Evolutionary conservation across 2,888 invertebrate genomes (phyloP).

Genomic region (Idaea dimidiata): DNA sequence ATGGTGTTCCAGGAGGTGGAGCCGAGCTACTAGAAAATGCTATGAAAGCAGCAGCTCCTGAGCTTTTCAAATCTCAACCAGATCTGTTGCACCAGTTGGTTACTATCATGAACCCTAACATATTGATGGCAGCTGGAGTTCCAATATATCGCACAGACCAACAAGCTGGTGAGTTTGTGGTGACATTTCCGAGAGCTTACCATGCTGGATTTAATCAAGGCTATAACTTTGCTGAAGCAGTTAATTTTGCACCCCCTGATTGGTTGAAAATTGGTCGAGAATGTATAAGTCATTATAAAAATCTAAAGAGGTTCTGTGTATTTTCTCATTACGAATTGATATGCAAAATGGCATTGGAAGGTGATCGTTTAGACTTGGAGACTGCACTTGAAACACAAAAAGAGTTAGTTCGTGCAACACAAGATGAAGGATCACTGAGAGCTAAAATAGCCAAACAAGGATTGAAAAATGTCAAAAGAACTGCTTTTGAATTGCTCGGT

Average conservation of each 20-base stretch:
- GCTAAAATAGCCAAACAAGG: conserved; percentile 70
- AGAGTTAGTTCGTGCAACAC: conserved; percentile 83
- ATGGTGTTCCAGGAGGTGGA: conserved; percentile 86
- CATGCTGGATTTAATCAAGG: conserved; percentile 92
- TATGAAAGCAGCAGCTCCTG: conserved; percentile 86
- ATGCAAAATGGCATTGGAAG: conserved; percentile 86
- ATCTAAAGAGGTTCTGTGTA: conserved; percentile 86
- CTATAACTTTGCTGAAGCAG: conserved; percentile 91
- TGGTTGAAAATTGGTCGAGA: conserved; percentile 87
- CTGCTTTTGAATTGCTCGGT: conserved; percentile 85
- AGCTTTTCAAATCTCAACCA: conserved; percentile 86
- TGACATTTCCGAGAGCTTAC: conserved; percentile 90
- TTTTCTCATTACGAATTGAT: conserved; percentile 91
- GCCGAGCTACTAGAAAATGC: conserved; percentile 86
- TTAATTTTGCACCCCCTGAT: conserved; percentile 91
- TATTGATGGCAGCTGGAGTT: conserved; percentile 83
- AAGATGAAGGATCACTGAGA: conserved; percentile 64
- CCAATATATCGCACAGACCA: conserved; percentile 84
- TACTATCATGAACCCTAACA: conserved; percentile 89
- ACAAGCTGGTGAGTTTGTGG: conserved; percentile 89
- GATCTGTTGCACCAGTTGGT: conserved; percentile 89
- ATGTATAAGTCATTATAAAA: conserved; percentile 86
- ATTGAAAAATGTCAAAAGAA: conserved; percentile 80
- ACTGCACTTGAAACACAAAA: conserved; percentile 85
- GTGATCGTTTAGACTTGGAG: conserved; percentile 83